phyloP scores from a whole-genome alignment of 2,888 invertebrate genomes.

The Smittia aterrima region DNA sequence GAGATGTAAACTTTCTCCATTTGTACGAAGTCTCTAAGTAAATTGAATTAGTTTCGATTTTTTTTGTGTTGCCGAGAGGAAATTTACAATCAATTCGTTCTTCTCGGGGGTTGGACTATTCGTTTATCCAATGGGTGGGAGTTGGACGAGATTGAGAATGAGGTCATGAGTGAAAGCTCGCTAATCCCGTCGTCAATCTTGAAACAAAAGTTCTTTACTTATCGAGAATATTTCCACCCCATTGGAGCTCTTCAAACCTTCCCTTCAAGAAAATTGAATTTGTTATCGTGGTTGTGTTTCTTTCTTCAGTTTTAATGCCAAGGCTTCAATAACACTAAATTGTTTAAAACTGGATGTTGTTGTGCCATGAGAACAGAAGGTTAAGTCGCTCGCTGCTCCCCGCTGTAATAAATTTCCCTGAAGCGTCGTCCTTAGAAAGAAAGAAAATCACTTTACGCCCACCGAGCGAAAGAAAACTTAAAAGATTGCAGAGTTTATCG shows the following conservation, averaged over 20 bases:
- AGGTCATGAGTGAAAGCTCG: too few species aligned
- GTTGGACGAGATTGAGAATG: too few species aligned
- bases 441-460: background rate
- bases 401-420: too few species aligned
- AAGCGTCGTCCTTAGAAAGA: too few species aligned
- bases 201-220: too few species aligned
- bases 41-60: constrained; percentile 41
- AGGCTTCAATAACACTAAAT: background rate
- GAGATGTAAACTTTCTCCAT: constrained; percentile 36
- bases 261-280: background rate
- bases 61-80: background rate
- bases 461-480: constrained; percentile 8
- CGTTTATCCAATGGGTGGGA: too few species aligned
- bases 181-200: too few species aligned
- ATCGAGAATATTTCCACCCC: too few species aligned
- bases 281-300: background rate
- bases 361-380: too few species aligned
- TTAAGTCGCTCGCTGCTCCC: too few species aligned
- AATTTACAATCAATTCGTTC: too few species aligned
- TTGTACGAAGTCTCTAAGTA: constrained; percentile 18
- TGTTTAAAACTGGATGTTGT: background rate
- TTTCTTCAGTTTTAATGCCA: constrained; percentile 1
- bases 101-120: too few species aligned
- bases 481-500: background rate
- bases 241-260: background rate